Base-by-base conservation (phyloP, 2,888 invertebrate species). In the Cecidostiba fungosa region DNA sequence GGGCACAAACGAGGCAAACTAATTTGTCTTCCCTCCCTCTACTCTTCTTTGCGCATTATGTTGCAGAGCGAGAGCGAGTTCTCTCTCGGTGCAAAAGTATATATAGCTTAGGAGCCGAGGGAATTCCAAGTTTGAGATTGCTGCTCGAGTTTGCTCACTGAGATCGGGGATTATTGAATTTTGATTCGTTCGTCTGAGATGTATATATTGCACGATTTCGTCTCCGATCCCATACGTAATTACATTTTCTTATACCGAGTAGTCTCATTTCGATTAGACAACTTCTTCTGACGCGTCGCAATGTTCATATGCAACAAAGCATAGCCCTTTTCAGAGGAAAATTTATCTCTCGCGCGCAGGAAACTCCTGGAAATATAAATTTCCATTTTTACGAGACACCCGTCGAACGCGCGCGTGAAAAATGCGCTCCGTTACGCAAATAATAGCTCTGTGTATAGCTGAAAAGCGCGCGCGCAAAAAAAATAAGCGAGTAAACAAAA, bases 1-100 rank as follows among this genome's bases (percentile, higher is more conserved):
- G 39, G 39, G 62, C 70, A 39, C 50, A 82, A 82, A 76, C 76
- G 76, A 82, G 77, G 62, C 83, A 83, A 78, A 78, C 83, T 78
- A 77, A 83, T 83, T 83, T 83, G 78, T 83, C 83, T 83, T 73
- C 23, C 72, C 72, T 10, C 19, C 70, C 19, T 19, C 39, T 14
- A 14, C 29, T 1, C 23, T 47, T 26, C 32, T 73, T n/a, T 26
- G 43, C 76, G 50, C 82, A 76, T 82, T 82, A 76, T 69, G 36
- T 62, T 72, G 47, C 82, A 62, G 29, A 23, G 62, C n/a, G 70
- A n/a, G 70, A n/a, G 72, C 72, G 23, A 72, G n/a, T 43, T 43
- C 72, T 72, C 43, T 43, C 72, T 72, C 43, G 32, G 23, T 23
- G 36, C 72, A 36, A 72, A 72, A 72, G 39, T 72, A 43, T 43